Conservation (phyloP, 2,888 invertebrate genomes). For the Hydrotaea cyrtoneurina region DNA sequence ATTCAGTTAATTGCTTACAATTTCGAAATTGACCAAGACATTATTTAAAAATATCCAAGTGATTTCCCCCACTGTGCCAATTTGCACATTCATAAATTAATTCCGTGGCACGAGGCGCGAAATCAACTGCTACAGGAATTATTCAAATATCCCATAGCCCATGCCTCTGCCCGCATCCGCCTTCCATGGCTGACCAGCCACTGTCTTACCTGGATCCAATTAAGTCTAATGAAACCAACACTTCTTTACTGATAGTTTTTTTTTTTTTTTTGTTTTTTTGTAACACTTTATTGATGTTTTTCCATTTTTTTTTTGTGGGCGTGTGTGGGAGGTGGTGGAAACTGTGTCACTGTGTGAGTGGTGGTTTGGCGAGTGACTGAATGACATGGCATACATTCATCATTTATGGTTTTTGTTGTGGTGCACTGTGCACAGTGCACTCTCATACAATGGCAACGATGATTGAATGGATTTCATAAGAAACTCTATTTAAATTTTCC, state of each 20-base stretch:
- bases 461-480: constrained; percentile 24
- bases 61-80: no score
- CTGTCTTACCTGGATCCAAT: background rate
- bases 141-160: background rate
- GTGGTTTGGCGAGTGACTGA: background rate
- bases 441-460: background rate
- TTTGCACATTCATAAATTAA: no score
- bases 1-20: no score
- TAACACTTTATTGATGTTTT: constrained; percentile 61
- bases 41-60: no score
- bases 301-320: constrained; percentile 1
- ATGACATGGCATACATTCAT: no score
- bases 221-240: background rate
- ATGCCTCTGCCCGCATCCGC: background rate
- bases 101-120: background rate
- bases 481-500: constrained; percentile 12
- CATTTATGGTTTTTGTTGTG: no score
- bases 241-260: constrained; percentile 21
- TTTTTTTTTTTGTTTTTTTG: no score
- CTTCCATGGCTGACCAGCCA: no score
- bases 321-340: constrained; percentile 1
- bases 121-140: background rate
- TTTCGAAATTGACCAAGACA: no score
- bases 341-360: background rate
- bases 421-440: background rate